These are phyloP conservation scores for Galerucella pusilla DNA, from an alignment of 2,888 invertebrate genomes.

Conservation along the genomic window DNA sequence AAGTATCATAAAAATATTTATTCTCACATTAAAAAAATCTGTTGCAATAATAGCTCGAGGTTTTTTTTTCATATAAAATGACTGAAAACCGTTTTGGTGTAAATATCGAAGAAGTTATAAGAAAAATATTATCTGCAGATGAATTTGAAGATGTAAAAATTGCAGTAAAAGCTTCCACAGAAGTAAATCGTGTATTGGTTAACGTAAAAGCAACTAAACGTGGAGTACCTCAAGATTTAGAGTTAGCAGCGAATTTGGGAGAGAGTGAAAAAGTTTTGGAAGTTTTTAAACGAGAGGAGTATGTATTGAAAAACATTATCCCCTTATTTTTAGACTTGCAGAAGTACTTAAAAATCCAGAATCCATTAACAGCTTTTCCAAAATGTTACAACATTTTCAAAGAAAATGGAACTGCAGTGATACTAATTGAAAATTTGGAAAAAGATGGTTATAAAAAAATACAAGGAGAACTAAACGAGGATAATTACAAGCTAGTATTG, in stretches of 20 bases:
- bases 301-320: neutral
- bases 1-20: neutral
- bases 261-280: neutral
- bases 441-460: neutral
- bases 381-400: neutral
- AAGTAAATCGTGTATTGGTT: neutral
- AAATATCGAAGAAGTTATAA: neutral
- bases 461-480: neutral
- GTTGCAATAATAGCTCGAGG: neutral
- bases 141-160: neutral
- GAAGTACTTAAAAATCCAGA: conserved; percentile 2
- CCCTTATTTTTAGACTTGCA: conserved; percentile 5
- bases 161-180: neutral
- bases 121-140: neutral
- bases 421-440: neutral
- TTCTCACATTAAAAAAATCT: neutral
- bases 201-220: neutral
- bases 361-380: neutral
- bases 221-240: neutral
- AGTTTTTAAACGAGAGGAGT: neutral
- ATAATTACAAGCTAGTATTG: neutral
- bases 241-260: neutral
- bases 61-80: neutral
- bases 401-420: neutral
- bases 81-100: neutral